phyloP scores from a whole-genome alignment of 2,888 invertebrate genomes.

The Fissipunctia ypsillon region DNA sequence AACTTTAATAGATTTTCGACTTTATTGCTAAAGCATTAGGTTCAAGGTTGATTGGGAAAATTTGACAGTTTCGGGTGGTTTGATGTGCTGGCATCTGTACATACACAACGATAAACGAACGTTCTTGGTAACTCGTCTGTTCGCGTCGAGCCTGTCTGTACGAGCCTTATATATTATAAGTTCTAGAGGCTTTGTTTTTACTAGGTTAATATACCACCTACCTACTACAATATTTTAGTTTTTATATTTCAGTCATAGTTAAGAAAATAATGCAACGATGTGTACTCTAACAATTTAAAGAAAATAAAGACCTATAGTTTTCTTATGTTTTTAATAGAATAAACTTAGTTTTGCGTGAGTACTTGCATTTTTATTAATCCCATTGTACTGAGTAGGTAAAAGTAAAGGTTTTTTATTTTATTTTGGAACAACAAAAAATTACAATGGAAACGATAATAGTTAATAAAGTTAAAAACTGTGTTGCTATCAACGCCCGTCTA shows the following conservation, averaged over 20 bases:
- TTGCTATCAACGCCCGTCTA: too few species aligned
- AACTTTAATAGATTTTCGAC: too few species aligned
- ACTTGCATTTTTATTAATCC: slow-evolving; percentile 19
- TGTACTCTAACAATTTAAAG: not conserved
- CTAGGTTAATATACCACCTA: not conserved
- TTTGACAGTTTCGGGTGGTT: too few species aligned
- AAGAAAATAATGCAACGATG: not conserved
- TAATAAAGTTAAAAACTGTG: too few species aligned
- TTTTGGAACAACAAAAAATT: too few species aligned
- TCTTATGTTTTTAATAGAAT: slow-evolving; percentile 15
- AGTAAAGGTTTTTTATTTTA: too few species aligned
- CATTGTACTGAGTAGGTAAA: too few species aligned
- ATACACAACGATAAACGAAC: not conserved
- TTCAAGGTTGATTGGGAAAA: too few species aligned
- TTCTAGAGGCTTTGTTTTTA: not conserved
- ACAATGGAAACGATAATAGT: too few species aligned
- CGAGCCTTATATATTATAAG: not conserved
- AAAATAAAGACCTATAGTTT: not conserved
- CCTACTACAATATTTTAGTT: not conserved
- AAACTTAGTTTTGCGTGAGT: slow-evolving; percentile 14
- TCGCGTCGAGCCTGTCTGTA: too few species aligned
- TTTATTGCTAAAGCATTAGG: too few species aligned
- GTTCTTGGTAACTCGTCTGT: not conserved
- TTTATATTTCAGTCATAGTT: not conserved
- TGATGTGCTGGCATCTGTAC: too few species aligned